These are phyloP conservation scores for Entomobrya multifasciata DNA, from an alignment of 2,888 invertebrate genomes.

Conservation along the genomic window DNA sequence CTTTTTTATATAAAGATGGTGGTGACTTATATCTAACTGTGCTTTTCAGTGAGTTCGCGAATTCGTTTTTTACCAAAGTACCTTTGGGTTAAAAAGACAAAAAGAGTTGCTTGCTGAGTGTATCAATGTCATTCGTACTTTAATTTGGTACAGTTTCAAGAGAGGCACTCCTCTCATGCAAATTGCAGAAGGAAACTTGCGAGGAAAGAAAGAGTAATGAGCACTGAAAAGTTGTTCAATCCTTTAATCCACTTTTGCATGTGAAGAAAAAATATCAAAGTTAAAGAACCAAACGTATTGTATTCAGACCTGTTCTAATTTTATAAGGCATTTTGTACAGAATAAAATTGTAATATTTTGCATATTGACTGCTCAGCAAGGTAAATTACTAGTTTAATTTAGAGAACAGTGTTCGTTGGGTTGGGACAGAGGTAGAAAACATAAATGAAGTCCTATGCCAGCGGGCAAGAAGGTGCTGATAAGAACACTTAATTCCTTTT, in stretches of 20 bases:
- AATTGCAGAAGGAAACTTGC: conserved; percentile 48
- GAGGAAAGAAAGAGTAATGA: conserved; percentile 15
- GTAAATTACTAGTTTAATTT: conserved; percentile 14
- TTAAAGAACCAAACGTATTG: not conserved
- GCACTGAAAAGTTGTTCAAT: not conserved
- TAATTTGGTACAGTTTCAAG: conserved; percentile 41
- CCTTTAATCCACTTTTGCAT: no score
- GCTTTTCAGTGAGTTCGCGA: no score
- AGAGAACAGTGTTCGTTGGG: not conserved
- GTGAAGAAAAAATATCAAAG: not conserved
- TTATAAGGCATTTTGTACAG: not conserved
- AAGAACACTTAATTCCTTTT: conserved; percentile 64
- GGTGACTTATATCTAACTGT: not conserved
- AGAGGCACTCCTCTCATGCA: conserved; percentile 61
- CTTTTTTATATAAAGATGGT: no score
- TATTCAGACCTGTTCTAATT: not conserved
- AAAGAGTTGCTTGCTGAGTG: not conserved
- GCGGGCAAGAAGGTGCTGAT: conserved; percentile 58
- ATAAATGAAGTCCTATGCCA: conserved; percentile 59
- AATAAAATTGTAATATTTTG: conserved; percentile 3
- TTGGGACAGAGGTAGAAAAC: conserved; percentile 13
- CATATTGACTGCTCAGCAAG: conserved; percentile 20
- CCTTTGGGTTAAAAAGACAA: no score
- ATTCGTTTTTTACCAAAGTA: no score
- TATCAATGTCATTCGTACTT: conserved; percentile 3